phyloP scores from a whole-genome alignment of 2,113 vertebrate species.

The Myrmecophaga tridactyla region DNA sequence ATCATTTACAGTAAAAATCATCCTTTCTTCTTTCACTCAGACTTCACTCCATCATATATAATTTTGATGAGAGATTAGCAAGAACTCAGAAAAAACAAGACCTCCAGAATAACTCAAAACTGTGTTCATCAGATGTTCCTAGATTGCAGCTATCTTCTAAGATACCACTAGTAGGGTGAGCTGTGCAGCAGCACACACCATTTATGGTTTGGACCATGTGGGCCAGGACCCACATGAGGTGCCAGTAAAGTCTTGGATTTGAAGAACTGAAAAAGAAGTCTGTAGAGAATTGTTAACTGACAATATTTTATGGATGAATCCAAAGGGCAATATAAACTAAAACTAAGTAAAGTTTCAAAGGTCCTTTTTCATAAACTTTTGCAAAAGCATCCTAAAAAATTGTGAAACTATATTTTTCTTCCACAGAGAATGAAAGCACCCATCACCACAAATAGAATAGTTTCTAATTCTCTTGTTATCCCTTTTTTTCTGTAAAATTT shows the following conservation, averaged over 20 bases:
- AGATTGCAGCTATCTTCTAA: background rate
- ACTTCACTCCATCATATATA: background rate
- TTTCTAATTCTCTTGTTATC: background rate
- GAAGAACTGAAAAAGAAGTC: background rate
- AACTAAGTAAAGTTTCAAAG: background rate
- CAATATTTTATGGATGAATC: background rate
- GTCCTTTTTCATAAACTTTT: background rate
- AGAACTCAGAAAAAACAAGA: background rate
- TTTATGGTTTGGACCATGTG: background rate
- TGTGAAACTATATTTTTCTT: background rate
- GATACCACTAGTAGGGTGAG: background rate
- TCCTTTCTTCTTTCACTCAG: background rate
- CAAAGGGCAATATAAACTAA: background rate
- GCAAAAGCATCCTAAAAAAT: background rate
- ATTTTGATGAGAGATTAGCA: background rate
- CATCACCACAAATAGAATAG: background rate
- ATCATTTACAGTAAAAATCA: background rate
- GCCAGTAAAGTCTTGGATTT: background rate
- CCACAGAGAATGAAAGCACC: background rate
- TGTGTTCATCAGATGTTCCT: background rate
- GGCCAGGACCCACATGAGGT: background rate
- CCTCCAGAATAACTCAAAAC: background rate
- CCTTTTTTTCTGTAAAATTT: background rate
- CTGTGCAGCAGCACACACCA: fast-evolving
- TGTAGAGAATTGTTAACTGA: background rate